Evolutionary conservation across 2,113 vertebrate species (phyloP), one percentile per base, ranked within the genome.

Genomic region (Chlamydotis undulata): DNA sequence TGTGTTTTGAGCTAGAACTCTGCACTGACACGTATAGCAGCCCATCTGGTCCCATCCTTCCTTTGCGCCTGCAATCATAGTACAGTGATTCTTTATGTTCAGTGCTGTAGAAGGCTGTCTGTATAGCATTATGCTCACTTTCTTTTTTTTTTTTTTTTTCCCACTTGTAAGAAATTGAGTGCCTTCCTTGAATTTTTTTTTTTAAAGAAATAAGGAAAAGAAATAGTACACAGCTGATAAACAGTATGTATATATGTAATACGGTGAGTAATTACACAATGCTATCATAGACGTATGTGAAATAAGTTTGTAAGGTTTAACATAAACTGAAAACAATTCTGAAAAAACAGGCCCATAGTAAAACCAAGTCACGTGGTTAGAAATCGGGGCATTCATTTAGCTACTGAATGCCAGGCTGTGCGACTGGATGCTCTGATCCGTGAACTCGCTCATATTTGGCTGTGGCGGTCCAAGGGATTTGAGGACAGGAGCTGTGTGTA

Each of bases 1-100:
- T 93, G 63, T 75, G 49, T 93, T 94, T 92, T 86, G 65, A 94
- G 74, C 39, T 95, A 26, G 45, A 92, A 55, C 80, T 93, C 77
- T 87, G 79, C 63, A n/a, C 70, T 85, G 71, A 67, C 73, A 37
- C 39, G 49, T 92, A 55, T 9, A 90, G 55, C 67, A 67, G 59
- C 59, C 76, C 82, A 80, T 94, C 78, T 93, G 82, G 47, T 83
- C 64, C 69, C 76, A 19, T 85, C 50, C 43, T 84, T 84, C 47
- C 78, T 96, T 89, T 80, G 87, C 96, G 68, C 85, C 45, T 89
- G 43, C 63, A 69, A 68, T 64, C 67, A 37, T n/a, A 67, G 57
- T 43, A 52, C 3, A 4, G 45, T 56, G n/a, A 35, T 76, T 80
- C 59, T 82, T 90, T 60, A 79, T 78, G 47, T 65, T 92, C 52